Evolutionary conservation across 2,113 vertebrate genomes (phyloP).

Genomic region (Dicrurus megarhynchus): DNA sequence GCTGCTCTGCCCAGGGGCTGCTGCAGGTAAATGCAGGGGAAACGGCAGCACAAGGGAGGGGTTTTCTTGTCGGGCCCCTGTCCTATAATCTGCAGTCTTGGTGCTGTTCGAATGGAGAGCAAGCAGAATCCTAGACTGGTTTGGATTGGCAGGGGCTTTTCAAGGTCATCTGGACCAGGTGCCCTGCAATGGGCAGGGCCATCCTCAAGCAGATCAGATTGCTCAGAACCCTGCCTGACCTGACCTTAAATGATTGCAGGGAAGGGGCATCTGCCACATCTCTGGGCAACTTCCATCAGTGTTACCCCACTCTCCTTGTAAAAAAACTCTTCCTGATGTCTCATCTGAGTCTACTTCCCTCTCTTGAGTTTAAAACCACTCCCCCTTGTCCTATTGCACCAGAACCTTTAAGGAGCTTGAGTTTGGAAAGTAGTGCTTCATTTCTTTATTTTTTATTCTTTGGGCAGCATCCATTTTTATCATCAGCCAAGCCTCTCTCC

Average conservation of each 20-base stretch:
- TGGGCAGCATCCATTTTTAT: slow-evolving; percentile 92
- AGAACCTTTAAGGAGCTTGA: not conserved
- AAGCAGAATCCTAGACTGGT: not conserved
- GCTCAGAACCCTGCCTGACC: not conserved
- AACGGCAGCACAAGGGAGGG: fast-evolving
- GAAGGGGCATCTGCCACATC: not conserved
- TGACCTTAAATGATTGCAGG: not conserved
- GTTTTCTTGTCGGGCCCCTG: not conserved
- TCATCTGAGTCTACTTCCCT: not conserved
- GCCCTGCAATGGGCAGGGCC: not conserved
- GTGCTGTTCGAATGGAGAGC: not conserved
- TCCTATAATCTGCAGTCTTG: too few relatives aligned
- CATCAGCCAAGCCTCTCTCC: slow-evolving; percentile 95
- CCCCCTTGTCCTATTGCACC: fast-evolving
- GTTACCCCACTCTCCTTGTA: not conserved
- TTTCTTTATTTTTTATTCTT: not conserved
- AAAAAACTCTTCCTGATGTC: not conserved
- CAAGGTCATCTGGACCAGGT: not conserved
- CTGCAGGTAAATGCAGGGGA: slow-evolving; percentile 81
- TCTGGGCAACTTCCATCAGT: not conserved
- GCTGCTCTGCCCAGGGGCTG: slow-evolving; percentile 91
- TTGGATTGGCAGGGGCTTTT: not conserved
- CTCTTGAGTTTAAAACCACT: not conserved
- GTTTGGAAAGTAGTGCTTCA: not conserved
- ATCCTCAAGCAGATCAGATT: not conserved